These are phyloP conservation scores for Sorex araneus DNA, from an alignment of 2,113 vertebrate genomes.

Conservation along the genomic window DNA sequence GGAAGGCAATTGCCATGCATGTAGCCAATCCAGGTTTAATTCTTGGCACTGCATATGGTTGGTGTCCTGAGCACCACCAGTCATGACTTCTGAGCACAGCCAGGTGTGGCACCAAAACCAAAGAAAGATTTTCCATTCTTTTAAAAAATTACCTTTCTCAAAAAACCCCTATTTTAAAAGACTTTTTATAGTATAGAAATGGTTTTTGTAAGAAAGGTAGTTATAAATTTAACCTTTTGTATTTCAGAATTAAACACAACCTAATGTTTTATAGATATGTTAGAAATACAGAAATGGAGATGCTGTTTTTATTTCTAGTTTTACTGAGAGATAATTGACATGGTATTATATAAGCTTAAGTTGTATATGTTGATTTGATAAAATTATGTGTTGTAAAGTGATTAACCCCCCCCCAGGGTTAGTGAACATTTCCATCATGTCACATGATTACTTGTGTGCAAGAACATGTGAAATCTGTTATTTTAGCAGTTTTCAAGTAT, in stretches of 20 bases:
- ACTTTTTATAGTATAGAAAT: neutral
- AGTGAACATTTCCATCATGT: neutral
- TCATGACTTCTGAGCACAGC: too few species aligned
- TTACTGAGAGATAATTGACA: neutral
- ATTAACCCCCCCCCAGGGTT: neutral
- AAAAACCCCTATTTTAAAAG: conserved; percentile 34
- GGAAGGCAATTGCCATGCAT: too few species aligned
- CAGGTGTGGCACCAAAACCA: too few species aligned
- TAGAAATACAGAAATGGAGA: neutral
- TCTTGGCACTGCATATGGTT: too few species aligned
- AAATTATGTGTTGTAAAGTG: neutral
- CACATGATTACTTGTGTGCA: neutral
- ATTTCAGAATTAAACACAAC: conserved; percentile 12
- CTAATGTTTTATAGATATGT: neutral
- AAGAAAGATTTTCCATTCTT: neutral
- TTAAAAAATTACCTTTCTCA: conserved; percentile 52
- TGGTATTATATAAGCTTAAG: neutral
- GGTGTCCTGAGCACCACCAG: too few species aligned
- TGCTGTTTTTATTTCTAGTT: conserved; percentile 20
- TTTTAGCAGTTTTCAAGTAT: neutral
- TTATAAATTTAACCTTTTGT: conserved; percentile 27
- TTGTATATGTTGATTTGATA: neutral
- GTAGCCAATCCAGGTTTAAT: too few species aligned
- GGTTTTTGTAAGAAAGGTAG: conserved; percentile 23
- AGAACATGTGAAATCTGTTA: neutral